phyloP scores from a whole-genome alignment of 2,797 vertebrate species.

The Meda fulgida region DNA sequence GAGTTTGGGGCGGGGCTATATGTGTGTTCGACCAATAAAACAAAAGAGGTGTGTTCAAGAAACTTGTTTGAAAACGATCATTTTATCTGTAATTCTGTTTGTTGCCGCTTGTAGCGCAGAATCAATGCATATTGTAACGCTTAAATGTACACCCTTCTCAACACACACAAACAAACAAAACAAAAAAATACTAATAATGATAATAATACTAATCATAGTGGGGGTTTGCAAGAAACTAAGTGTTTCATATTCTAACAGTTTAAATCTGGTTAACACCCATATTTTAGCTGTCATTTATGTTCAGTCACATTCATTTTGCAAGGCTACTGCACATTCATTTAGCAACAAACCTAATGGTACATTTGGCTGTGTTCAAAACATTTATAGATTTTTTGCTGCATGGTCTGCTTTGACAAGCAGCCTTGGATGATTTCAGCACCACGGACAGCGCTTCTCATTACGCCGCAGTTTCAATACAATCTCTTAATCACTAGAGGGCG shows the following conservation, averaged over 20 bases:
- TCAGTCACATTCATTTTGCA: neutral
- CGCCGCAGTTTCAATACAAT: neutral
- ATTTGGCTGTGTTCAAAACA: neutral
- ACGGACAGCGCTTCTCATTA: slow-evolving; percentile 38
- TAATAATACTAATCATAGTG: neutral
- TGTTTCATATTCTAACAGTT: neutral
- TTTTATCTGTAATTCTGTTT: neutral
- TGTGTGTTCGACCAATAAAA: neutral
- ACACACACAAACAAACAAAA: slow-evolving; percentile 4
- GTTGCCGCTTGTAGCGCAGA: neutral
- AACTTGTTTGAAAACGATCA: neutral
- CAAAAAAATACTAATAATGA: neutral
- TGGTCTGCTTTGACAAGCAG: neutral
- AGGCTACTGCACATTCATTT: neutral
- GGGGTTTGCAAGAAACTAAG: neutral
- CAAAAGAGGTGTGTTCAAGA: neutral
- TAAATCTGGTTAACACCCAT: neutral
- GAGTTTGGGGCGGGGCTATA: no score
- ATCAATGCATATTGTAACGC: neutral
- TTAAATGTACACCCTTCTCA: neutral
- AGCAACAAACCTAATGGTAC: neutral
- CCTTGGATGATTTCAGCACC: slow-evolving; percentile 51
- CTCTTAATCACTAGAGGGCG: slow-evolving; percentile 43
- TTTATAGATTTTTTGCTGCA: neutral
- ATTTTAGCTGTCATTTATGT: neutral